Evolutionary conservation across 2,888 invertebrate species (phyloP), one percentile per base, ranked within the genome.

Genomic region (Caenorhabditis drosophilae): DNA sequence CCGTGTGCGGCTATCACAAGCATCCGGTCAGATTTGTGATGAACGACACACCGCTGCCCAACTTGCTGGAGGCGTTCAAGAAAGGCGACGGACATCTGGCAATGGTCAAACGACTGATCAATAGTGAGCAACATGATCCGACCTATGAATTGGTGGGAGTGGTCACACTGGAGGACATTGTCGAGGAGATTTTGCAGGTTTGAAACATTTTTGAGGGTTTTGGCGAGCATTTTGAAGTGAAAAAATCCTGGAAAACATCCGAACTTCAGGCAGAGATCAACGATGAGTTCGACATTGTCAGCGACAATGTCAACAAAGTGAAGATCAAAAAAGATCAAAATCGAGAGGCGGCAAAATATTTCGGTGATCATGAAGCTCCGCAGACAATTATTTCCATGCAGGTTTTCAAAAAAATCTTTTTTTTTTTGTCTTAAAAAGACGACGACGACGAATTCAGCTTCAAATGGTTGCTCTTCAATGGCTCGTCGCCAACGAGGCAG

Each of bases 31-130:
- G 93, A 86, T 95, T 93, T 84, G 93, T 97, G 27, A 95, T 94
- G 84, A 93, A 95, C 83, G 96, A 98, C 84, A 91, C 92, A 63
- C 95, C 93, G 0, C 86, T 98, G 46, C 94, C 95, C 81, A 89
- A 92, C 47, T 93, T 98, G 90, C 90, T 98, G 83, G 92, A 91
- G 84, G 94, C 94, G 84, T 98, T 98, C 79, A 96, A 96, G 85
- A 95, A 94, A 88, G 82, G 82, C 16, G 81, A 83, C 38, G 83
- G 82, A 12, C 83, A 83, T 61, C 57, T 83, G 92, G 95, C 96
- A 2, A 93, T 98, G 85, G 94, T 97, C 0, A 93, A 94, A 81
- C 88, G 91, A 56, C 91, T 96, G 26, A 73, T 76, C 1, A 90
- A 89, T 77, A 90, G 89, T 78, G 93, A 93, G n/a, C 31, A 23